A percentile compares a stretch with the other conserved stretches of the same genome.
Evolutionary conservation across 2,113 vertebrate species (phyloP).

Genomic region (Hemiscyllium ocellatum): DNA sequence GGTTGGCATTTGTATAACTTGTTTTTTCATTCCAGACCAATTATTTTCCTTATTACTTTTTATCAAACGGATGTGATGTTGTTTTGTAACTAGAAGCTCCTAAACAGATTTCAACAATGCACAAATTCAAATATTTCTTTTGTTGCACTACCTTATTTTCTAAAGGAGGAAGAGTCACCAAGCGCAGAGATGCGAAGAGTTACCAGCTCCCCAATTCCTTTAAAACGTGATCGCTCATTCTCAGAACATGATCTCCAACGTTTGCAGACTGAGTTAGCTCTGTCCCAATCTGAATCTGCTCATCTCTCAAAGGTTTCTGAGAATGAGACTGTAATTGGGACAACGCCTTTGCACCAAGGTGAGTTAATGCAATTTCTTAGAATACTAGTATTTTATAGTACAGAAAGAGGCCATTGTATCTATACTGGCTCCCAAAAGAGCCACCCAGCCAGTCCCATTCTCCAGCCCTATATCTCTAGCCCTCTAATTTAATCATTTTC

Average conservation of each 20-base stretch:
- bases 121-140: neutral
- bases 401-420: too few relatives aligned
- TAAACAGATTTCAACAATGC: neutral
- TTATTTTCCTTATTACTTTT: neutral
- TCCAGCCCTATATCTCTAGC: too few relatives aligned
- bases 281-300: constrained; percentile 43
- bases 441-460: too few relatives aligned
- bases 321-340: constrained; percentile 47
- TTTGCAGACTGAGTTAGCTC: constrained; percentile 61
- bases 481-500: too few relatives aligned
- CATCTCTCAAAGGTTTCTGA: constrained; percentile 52
- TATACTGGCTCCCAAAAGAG: too few relatives aligned
- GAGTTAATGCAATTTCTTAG: constrained; percentile 38
- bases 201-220: constrained; percentile 51
- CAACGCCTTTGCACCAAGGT: constrained; percentile 51
- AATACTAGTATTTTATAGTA: too few relatives aligned
- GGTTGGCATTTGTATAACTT: neutral
- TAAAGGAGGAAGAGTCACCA: constrained; percentile 87
- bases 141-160: neutral
- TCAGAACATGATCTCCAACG: constrained; percentile 81
- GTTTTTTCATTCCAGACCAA: neutral
- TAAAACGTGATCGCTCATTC: constrained; percentile 88
- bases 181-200: constrained; percentile 51
- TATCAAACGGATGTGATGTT: neutral
- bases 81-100: neutral